Conservation (phyloP, 2,888 invertebrate genomes). For the Drosophila melanosoma region DNA sequence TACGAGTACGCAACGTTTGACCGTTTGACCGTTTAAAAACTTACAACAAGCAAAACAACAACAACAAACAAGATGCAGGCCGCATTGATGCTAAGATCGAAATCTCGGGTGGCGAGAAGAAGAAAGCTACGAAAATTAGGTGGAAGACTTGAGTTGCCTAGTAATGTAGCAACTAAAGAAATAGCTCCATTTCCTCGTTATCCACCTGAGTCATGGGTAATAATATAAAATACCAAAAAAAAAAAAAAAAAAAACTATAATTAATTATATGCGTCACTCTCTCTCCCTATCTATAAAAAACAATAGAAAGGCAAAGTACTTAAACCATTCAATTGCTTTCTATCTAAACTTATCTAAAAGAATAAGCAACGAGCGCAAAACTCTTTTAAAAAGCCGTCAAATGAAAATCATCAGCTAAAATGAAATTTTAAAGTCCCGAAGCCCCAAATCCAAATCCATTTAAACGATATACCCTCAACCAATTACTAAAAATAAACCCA, state of each 20-base stretch:
- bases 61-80: slow-evolving; percentile 90
- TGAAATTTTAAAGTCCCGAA: slow-evolving; percentile 55
- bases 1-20: slow-evolving; percentile 33
- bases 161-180: slow-evolving; percentile 94
- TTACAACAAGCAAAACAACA: slow-evolving; percentile 61
- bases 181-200: slow-evolving; percentile 95
- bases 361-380: slow-evolving; percentile 66
- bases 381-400: slow-evolving; percentile 62
- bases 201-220: slow-evolving; percentile 92
- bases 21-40: slow-evolving; percentile 40
- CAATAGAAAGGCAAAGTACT: slow-evolving; percentile 53
- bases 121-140: slow-evolving; percentile 91
- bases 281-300: slow-evolving; percentile 62
- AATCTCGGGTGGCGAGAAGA: slow-evolving; percentile 93
- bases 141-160: slow-evolving; percentile 92
- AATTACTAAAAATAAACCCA: slow-evolving; percentile 25
- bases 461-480: slow-evolving; percentile 35
- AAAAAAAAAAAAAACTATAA: slow-evolving; percentile 64
- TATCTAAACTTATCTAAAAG: slow-evolving; percentile 33
- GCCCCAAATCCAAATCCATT: slow-evolving; percentile 24
- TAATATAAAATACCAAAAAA: slow-evolving; percentile 77
- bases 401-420: slow-evolving; percentile 71
- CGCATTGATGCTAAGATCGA: slow-evolving; percentile 95
- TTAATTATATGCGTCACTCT: slow-evolving; percentile 69
- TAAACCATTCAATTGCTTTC: slow-evolving; percentile 43